Conservation (phyloP, 2,113 vertebrate genomes). For the Coptodon rendalli region DNA sequence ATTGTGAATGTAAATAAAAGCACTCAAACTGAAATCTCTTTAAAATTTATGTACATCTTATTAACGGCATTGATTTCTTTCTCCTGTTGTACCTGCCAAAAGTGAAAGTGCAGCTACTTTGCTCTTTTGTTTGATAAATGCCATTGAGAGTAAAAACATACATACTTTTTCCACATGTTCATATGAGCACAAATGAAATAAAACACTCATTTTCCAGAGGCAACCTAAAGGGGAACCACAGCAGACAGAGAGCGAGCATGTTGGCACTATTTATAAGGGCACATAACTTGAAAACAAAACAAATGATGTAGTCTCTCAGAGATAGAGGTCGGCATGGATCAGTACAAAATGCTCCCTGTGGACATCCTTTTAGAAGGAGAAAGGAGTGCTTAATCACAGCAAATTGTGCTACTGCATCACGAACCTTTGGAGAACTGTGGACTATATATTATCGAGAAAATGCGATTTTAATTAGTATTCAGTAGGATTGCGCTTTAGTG, state of each 20-base stretch:
- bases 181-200: neutral
- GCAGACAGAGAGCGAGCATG: neutral
- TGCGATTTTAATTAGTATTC: neutral
- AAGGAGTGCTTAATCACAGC: neutral
- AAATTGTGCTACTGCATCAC: neutral
- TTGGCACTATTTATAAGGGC: neutral
- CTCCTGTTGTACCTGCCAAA: neutral
- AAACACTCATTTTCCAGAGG: neutral
- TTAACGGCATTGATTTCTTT: neutral
- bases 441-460: neutral
- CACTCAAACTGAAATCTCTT: neutral
- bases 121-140: neutral
- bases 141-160: neutral
- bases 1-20: neutral
- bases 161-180: neutral
- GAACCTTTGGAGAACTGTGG: neutral
- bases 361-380: neutral
- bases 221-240: neutral
- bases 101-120: neutral
- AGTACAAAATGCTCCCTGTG: neutral
- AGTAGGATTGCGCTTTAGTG: neutral
- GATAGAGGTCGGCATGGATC: neutral
- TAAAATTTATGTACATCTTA: neutral
- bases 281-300: neutral
- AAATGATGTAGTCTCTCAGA: neutral